Evolutionary conservation across 2,797 vertebrate species (phyloP).

Genomic region (Leptoclinus maculatus): DNA sequence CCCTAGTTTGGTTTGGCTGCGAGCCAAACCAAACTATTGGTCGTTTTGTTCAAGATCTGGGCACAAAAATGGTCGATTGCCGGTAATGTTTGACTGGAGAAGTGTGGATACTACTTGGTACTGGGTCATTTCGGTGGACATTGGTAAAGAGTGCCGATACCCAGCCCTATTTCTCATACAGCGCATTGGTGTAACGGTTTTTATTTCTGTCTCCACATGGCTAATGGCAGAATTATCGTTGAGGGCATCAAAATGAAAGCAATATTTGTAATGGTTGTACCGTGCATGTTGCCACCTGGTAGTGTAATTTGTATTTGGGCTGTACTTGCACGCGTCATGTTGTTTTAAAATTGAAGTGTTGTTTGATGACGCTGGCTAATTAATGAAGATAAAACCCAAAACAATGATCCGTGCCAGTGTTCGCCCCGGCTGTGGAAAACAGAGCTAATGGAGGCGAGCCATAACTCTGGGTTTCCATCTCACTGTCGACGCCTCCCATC

Average conservation of each 20-base stretch:
- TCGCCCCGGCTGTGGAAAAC: conserved; percentile 28
- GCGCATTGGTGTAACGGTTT: neutral
- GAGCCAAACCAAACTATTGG: neutral
- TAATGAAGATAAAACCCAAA: conserved; percentile 42
- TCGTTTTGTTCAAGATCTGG: neutral
- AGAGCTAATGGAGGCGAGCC: conserved; percentile 48
- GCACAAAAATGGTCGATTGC: neutral
- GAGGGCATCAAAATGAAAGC: neutral
- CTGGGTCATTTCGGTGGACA: neutral
- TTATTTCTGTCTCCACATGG: neutral
- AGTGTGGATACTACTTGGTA: neutral
- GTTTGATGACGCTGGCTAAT: conserved; percentile 20
- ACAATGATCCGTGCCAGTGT: neutral
- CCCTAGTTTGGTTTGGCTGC: neutral
- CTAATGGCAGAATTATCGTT: neutral
- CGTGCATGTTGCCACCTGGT: conserved; percentile 9
- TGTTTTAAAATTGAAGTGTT: conserved; percentile 16
- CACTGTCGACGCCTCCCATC: conserved; percentile 38
- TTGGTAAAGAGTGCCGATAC: neutral
- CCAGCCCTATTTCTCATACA: neutral
- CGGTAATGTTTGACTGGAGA: neutral
- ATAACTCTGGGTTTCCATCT: conserved; percentile 61
- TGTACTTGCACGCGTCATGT: neutral
- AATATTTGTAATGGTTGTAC: neutral
- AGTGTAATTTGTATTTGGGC: neutral